These are phyloP conservation scores for Drosophila micromelanica DNA, from an alignment of 1,140 invertebrate genomes.

Conservation along the genomic window DNA sequence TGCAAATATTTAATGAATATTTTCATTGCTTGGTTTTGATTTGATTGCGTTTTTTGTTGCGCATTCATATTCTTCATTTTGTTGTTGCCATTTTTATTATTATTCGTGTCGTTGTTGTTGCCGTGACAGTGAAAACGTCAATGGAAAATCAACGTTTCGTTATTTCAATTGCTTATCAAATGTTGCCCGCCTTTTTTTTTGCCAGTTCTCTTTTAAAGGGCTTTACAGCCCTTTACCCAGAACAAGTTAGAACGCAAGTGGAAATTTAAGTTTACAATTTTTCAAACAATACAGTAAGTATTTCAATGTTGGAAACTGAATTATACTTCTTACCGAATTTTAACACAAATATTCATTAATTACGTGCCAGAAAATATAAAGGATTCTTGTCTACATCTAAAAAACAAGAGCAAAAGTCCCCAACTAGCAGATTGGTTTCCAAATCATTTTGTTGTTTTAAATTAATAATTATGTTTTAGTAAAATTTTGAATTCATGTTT, in stretches of 20 bases:
- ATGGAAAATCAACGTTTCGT: conserved; percentile 51
- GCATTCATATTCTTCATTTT: conserved; percentile 18
- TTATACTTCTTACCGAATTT: too few relatives aligned
- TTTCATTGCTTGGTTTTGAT: conserved; percentile 50
- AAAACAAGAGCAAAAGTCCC: too few relatives aligned
- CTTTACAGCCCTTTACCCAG: neutral
- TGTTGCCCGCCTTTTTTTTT: conserved; percentile 1
- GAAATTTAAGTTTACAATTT: neutral
- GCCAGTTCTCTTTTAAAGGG: conserved; percentile 38
- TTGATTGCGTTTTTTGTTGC: conserved; percentile 43
- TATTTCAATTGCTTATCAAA: conserved; percentile 55
- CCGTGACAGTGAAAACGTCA: conserved; percentile 29
- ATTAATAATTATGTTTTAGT: too few relatives aligned
- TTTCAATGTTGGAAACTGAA: too few relatives aligned
- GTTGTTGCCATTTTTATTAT: conserved; percentile 17
- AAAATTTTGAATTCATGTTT: too few relatives aligned
- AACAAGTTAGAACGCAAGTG: neutral
- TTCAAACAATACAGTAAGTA: too few relatives aligned
- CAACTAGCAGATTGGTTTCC: too few relatives aligned
- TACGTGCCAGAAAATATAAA: too few relatives aligned
- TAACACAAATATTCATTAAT: too few relatives aligned
- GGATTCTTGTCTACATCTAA: too few relatives aligned
- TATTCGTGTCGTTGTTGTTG: conserved; percentile 23
- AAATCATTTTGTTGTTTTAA: too few relatives aligned
- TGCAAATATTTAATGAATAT: conserved; percentile 58